Evolutionary conservation across 2,888 invertebrate species (phyloP).

Genomic region (Acheta domesticus): DNA sequence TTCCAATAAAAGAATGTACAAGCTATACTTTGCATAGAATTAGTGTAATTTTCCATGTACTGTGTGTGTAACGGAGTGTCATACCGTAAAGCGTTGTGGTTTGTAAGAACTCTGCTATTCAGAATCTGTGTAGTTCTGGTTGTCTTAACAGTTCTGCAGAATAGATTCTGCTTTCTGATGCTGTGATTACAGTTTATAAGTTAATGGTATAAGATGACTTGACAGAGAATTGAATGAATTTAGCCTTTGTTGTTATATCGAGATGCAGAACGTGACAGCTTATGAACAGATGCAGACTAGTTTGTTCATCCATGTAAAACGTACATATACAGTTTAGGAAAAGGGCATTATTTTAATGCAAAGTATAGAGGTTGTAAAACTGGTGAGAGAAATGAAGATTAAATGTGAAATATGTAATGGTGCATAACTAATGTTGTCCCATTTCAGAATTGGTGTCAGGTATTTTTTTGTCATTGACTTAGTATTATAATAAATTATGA

Average conservation of each 20-base stretch:
- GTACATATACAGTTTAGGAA: slow-evolving; percentile 58
- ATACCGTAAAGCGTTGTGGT: slow-evolving; percentile 18
- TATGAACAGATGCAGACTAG: background rate
- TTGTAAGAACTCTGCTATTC: slow-evolving; percentile 21
- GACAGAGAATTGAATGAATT: too few relatives aligned
- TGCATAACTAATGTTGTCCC: too few relatives aligned
- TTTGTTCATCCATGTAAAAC: background rate
- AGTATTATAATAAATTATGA: too few relatives aligned
- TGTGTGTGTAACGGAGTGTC: slow-evolving; percentile 40
- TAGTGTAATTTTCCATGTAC: slow-evolving; percentile 79
- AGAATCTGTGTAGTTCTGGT: background rate
- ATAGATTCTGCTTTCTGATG: too few relatives aligned
- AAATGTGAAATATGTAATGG: too few relatives aligned
- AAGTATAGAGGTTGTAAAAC: slow-evolving; percentile 79
- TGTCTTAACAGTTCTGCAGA: too few relatives aligned
- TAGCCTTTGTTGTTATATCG: too few relatives aligned
- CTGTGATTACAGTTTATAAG: too few relatives aligned
- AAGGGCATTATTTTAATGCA: slow-evolving; percentile 88
- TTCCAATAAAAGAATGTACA: slow-evolving; percentile 52
- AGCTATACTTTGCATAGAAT: slow-evolving; percentile 92
- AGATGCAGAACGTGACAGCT: background rate
- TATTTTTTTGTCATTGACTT: too few relatives aligned
- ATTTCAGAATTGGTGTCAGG: too few relatives aligned
- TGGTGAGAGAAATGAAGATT: background rate
- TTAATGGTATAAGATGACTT: too few relatives aligned